Evolutionary conservation across 2,797 vertebrate species (phyloP).

Genomic region (Sylvilagus floridanus): DNA sequence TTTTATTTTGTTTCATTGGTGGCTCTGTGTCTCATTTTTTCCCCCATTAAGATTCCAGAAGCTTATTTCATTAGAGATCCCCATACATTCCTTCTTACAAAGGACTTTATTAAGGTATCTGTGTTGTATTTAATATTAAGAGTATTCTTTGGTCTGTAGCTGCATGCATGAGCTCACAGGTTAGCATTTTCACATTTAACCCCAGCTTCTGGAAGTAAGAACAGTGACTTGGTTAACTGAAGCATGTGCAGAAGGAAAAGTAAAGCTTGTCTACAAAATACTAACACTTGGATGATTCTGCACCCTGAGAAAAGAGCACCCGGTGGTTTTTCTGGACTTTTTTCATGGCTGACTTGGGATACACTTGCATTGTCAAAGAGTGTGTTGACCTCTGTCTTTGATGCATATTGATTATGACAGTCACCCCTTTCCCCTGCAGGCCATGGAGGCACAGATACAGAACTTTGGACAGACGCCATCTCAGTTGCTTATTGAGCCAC

Average conservation of each 20-base stretch:
- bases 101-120: conserved; percentile 89
- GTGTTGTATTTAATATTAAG: conserved; percentile 65
- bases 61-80: conserved; percentile 91
- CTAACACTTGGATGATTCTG: conserved; percentile 97
- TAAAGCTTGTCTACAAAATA: conserved; percentile 97
- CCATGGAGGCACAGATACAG: conserved; percentile 98
- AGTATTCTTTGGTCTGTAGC: conserved; percentile 87
- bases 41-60: conserved; percentile 88
- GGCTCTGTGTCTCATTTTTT: conserved; percentile 77
- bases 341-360: conserved; percentile 95
- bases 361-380: conserved; percentile 95
- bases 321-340: conserved; percentile 92
- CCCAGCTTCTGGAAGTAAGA: conserved; percentile 90
- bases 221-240: conserved; percentile 95
- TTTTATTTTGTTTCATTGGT: conserved; percentile 37
- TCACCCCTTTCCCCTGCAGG: conserved; percentile 92
- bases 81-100: conserved; percentile 89
- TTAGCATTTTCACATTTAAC: conserved; percentile 92
- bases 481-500: conserved; percentile 99
- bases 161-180: conserved; percentile 93
- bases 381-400: conserved; percentile 96
- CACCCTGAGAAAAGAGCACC: conserved; percentile 92
- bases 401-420: conserved; percentile 95
- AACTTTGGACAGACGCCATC: conserved; percentile 99
- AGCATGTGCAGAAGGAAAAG: conserved; percentile 96